Evolutionary conservation across 2,888 invertebrate genomes (phyloP).

Genomic region (Yponomeuta cagnagella): DNA sequence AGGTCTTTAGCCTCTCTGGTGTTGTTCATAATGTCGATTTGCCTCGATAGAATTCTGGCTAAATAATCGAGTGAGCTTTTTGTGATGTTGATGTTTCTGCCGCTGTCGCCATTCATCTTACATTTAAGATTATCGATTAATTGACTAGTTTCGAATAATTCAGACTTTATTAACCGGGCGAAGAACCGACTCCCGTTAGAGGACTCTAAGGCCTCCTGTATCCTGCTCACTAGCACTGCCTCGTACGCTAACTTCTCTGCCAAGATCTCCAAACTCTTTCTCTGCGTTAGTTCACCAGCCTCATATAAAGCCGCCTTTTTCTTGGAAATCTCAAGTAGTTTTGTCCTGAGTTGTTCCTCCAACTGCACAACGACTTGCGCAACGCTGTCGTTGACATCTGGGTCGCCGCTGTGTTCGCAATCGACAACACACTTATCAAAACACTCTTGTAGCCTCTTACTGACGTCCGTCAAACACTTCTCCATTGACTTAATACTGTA

Average conservation of each 20-base stretch:
- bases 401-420: conserved; percentile 46
- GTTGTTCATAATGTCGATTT: conserved; percentile 69
- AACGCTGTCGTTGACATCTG: conserved; percentile 66
- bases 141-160: conserved; percentile 85
- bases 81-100: conserved; percentile 51
- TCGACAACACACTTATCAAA: conserved; percentile 77
- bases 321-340: conserved; percentile 81
- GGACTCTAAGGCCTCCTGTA: conserved; percentile 79
- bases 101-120: conserved; percentile 77
- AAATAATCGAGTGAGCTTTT: conserved; percentile 80
- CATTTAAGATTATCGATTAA: conserved; percentile 82
- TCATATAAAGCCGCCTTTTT: conserved; percentile 80
- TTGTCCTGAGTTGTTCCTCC: conserved; percentile 80
- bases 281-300: conserved; percentile 80
- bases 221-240: conserved; percentile 81
- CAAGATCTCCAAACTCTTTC: conserved; percentile 80
- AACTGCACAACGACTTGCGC: conserved; percentile 77
- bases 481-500: conserved; percentile 79
- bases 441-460: conserved; percentile 76
- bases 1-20: conserved; percentile 38
- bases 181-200: conserved; percentile 75
- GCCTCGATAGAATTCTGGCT: conserved; percentile 84
- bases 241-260: conserved; percentile 90
- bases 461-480: conserved; percentile 78
- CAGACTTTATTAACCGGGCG: conserved; percentile 79